phyloP scores from a whole-genome alignment of 2,888 invertebrate species.

The Agrotis exclamationis region DNA sequence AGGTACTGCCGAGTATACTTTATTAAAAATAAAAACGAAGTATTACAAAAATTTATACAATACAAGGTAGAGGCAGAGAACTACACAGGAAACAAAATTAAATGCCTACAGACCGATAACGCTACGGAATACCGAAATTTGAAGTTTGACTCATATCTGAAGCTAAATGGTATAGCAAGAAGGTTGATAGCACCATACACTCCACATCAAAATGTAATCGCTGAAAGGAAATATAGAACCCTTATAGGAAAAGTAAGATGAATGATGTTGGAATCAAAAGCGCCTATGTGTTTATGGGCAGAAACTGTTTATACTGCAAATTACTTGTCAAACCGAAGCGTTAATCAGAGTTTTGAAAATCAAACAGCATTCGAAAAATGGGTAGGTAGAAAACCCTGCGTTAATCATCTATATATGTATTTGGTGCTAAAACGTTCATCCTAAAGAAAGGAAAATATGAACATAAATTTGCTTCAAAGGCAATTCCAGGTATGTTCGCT shows the following conservation, averaged over 20 bases:
- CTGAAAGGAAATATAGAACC: too few relatives aligned
- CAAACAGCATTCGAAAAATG: background rate
- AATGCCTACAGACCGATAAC: constrained; percentile 4
- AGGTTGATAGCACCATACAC: background rate
- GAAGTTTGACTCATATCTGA: constrained; percentile 4
- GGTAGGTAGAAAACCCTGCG: constrained; percentile 10
- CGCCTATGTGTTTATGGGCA: constrained; percentile 14
- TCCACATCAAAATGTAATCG: too few relatives aligned
- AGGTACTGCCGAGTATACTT: constrained; percentile 5
- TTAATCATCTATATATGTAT: constrained; percentile 7
- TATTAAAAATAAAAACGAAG: constrained; percentile 2
- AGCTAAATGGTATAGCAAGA: too few relatives aligned
- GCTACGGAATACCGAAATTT: constrained; percentile 1
- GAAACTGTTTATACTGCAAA: constrained; percentile 6
- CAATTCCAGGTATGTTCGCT: background rate
- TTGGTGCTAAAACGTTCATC: constrained; percentile 8
- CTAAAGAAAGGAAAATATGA: too few relatives aligned
- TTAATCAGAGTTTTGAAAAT: too few relatives aligned
- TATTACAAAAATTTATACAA: background rate
- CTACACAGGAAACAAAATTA: constrained; percentile 6
- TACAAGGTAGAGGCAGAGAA: constrained; percentile 1
- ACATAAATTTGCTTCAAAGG: too few relatives aligned
- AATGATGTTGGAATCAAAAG: too few relatives aligned
- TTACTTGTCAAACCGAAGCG: background rate
- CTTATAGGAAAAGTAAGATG: too few relatives aligned